Conservation (phyloP, 35 echinoderm and acorn worm genomes). For the Heliocidaris erythrogramma region DNA sequence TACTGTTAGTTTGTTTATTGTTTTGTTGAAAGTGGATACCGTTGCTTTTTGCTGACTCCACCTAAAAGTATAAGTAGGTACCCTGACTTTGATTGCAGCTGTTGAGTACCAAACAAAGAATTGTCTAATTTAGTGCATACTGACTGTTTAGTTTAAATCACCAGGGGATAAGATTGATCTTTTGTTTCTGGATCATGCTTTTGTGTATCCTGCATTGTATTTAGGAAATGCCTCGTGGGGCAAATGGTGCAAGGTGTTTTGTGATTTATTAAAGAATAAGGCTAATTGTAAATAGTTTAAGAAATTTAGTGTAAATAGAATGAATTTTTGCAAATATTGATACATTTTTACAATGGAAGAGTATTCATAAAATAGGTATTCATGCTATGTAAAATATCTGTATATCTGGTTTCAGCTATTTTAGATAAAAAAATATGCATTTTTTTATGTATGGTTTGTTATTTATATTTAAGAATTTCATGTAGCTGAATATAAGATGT, state of each 20-base stretch:
- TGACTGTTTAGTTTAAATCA: background rate
- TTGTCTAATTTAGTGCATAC: background rate
- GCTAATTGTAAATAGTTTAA: background rate
- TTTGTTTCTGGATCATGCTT: background rate
- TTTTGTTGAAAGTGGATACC: background rate
- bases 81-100: background rate
- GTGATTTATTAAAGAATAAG: background rate
- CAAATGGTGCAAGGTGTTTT: background rate
- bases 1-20: background rate
- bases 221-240: background rate
- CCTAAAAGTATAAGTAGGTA: background rate
- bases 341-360: background rate
- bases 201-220: background rate
- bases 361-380: slow-evolving; percentile 12
- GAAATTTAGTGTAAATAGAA: background rate
- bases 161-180: too few relatives aligned
- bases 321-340: background rate
- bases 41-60: background rate
- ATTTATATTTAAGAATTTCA: background rate
- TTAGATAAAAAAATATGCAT: slow-evolving; percentile 28
- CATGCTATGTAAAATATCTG: slow-evolving; percentile 16
- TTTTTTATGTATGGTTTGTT: background rate
- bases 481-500: background rate
- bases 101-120: background rate
- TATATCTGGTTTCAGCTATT: slow-evolving; percentile 20